A percentile compares a stretch with the other conserved stretches of the same genome.
These are phyloP conservation scores for Epistrophe grossulariae DNA, from an alignment of 2,888 invertebrate species.

Conservation along the genomic window DNA sequence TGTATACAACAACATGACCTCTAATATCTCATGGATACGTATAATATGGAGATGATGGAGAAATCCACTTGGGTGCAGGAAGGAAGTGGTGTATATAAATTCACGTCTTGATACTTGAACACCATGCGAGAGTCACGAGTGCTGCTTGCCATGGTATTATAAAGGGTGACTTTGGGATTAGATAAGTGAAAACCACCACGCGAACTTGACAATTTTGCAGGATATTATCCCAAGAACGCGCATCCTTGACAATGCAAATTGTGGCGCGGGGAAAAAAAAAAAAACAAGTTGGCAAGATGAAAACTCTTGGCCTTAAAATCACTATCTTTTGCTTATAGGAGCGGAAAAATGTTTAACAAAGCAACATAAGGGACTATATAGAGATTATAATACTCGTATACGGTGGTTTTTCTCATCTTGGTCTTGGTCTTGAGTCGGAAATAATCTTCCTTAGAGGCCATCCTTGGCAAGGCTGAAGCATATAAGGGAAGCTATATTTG, in stretches of 20 bases:
- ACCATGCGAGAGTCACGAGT: constrained; percentile 28
- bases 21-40: constrained; percentile 40
- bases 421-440: constrained; percentile 29
- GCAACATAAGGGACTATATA: constrained; percentile 46
- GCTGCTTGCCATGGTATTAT: neutral
- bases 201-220: constrained; percentile 68
- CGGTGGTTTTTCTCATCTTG: neutral
- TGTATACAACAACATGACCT: constrained; percentile 39
- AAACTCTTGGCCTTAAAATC: constrained; percentile 45
- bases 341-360: constrained; percentile 57
- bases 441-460: constrained; percentile 35
- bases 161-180: constrained; percentile 61
- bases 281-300: constrained; percentile 43
- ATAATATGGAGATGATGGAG: constrained; percentile 56
- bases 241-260: constrained; percentile 73
- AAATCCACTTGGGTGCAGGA: constrained; percentile 71
- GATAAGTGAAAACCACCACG: constrained; percentile 68
- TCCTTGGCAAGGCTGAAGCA: neutral
- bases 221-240: constrained; percentile 16
- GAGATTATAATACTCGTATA: neutral
- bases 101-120: constrained; percentile 57
- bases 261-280: neutral
- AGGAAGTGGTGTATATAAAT: constrained; percentile 66
- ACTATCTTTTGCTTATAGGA: constrained; percentile 46
- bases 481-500: constrained; percentile 7